Conservation (phyloP, 2,888 invertebrate genomes). For the Drosophila cognata region DNA sequence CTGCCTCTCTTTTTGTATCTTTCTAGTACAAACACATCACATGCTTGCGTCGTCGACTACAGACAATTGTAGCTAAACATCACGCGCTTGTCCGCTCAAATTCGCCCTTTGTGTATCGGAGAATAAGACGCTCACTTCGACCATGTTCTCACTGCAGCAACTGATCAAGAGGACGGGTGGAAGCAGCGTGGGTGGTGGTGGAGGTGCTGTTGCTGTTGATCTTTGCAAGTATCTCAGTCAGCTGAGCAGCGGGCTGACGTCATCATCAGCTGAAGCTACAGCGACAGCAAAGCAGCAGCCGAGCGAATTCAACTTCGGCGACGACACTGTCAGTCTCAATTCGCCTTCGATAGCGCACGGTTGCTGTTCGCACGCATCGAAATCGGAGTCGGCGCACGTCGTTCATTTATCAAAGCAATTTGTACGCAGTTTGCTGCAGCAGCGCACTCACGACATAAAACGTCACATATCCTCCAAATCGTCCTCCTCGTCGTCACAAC, state of each 20-base stretch:
- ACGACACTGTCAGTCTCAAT: slow-evolving; percentile 70
- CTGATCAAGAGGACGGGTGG: slow-evolving; percentile 71
- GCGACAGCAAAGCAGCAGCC: slow-evolving; percentile 32
- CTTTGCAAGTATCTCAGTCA: slow-evolving; percentile 67
- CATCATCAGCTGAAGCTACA: slow-evolving; percentile 57
- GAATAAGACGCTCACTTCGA: slow-evolving; percentile 16
- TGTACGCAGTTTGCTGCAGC: slow-evolving; percentile 51
- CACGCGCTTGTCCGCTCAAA: slow-evolving; percentile 33
- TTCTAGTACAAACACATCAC: slow-evolving; percentile 51
- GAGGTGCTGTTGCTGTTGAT: slow-evolving; percentile 60
- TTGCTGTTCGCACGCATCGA: slow-evolving; percentile 56
- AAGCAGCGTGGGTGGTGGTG: slow-evolving; percentile 43
- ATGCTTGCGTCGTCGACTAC: slow-evolving; percentile 46
- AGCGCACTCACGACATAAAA: slow-evolving; percentile 72
- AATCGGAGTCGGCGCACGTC: slow-evolving; percentile 65
- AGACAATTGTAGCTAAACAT: slow-evolving; percentile 55
- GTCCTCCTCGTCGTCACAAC: slow-evolving; percentile 51
- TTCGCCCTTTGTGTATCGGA: slow-evolving; percentile 16
- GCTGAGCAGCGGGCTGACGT: slow-evolving; percentile 55
- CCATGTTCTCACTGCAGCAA: slow-evolving; percentile 82
- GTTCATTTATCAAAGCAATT: slow-evolving; percentile 45
- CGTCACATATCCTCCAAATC: slow-evolving; percentile 54
- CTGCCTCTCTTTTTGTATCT: slow-evolving; percentile 18
- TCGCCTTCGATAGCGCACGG: slow-evolving; percentile 73
- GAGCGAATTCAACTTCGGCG: slow-evolving; percentile 62